Percentiles rank a stretch among this genome's conserved stretches.
These are phyloP conservation scores for Euphonia xanthogaster DNA, from an alignment of 2,797 vertebrate species.

Conservation along the genomic window DNA sequence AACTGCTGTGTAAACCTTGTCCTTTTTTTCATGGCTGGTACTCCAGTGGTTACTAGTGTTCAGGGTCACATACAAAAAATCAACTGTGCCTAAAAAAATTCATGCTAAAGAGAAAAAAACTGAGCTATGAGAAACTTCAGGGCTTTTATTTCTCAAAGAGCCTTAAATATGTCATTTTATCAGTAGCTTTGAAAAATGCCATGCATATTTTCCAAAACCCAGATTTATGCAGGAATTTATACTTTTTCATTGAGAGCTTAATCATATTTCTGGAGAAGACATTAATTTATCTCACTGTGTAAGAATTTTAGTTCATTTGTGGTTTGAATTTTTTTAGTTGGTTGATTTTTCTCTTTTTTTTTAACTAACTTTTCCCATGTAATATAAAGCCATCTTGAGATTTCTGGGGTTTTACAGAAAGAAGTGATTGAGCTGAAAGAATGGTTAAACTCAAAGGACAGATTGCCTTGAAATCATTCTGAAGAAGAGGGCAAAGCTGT, in stretches of 20 bases:
- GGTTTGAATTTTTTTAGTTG: neutral
- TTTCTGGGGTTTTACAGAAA: neutral
- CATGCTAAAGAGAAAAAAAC: neutral
- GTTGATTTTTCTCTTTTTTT: neutral
- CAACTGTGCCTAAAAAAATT: neutral
- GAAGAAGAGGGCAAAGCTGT: neutral
- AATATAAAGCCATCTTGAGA: neutral
- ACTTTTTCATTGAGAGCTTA: neutral
- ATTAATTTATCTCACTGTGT: neutral
- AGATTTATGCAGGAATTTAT: neutral
- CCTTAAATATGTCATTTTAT: neutral
- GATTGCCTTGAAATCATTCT: neutral
- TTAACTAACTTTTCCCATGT: neutral
- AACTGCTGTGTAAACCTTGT: neutral
- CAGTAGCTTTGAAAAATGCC: neutral
- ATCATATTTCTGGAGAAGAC: neutral
- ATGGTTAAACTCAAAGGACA: neutral
- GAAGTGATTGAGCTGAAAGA: neutral
- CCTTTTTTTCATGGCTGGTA: neutral
- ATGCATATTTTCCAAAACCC: neutral
- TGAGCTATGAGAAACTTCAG: rapidly evolving
- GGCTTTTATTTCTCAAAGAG: rapidly evolving
- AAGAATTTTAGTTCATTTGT: neutral
- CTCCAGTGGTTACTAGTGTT: neutral
- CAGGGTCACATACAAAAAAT: neutral